Evolutionary conservation across 2,113 vertebrate genomes (phyloP).

Genomic region (Ahaetulla prasina): DNA sequence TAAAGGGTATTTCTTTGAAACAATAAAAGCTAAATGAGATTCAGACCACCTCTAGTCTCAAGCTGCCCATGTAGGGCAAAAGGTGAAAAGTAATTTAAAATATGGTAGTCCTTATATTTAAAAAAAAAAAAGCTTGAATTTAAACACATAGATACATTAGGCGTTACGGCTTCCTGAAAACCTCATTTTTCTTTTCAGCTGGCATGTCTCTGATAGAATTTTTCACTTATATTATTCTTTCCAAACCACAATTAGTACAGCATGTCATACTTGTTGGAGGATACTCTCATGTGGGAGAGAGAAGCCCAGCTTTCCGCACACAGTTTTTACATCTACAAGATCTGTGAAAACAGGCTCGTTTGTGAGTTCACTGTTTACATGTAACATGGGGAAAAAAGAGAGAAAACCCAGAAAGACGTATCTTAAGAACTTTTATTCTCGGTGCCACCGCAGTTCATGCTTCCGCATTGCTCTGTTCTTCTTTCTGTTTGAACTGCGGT

Average conservation of each 20-base stretch:
- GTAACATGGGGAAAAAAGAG: not conserved
- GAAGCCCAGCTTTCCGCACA: not conserved
- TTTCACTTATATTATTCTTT: not conserved
- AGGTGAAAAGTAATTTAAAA: not conserved
- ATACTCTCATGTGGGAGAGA: not conserved
- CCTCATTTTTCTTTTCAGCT: not conserved
- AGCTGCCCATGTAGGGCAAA: not conserved
- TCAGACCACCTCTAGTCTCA: not conserved
- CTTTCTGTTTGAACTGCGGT: slow-evolving; percentile 60
- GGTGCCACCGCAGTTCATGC: slow-evolving; percentile 40
- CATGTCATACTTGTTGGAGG: not conserved
- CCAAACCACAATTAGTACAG: not conserved
- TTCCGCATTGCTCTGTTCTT: not conserved
- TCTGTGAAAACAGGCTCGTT: not conserved
- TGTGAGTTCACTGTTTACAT: not conserved
- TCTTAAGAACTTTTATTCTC: slow-evolving; percentile 27
- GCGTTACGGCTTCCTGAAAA: not conserved
- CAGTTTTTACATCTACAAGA: not conserved
- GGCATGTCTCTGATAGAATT: not conserved
- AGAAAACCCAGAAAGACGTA: slow-evolving; percentile 25
- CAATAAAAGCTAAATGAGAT: not conserved
- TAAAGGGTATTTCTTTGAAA: not conserved
- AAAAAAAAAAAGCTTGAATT: not conserved
- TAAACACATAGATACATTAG: not conserved
- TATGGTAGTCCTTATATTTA: not conserved